These are phyloP conservation scores for Miniopterus natalensis DNA, from an alignment of 2,113 vertebrate genomes.

Conservation along the genomic window DNA sequence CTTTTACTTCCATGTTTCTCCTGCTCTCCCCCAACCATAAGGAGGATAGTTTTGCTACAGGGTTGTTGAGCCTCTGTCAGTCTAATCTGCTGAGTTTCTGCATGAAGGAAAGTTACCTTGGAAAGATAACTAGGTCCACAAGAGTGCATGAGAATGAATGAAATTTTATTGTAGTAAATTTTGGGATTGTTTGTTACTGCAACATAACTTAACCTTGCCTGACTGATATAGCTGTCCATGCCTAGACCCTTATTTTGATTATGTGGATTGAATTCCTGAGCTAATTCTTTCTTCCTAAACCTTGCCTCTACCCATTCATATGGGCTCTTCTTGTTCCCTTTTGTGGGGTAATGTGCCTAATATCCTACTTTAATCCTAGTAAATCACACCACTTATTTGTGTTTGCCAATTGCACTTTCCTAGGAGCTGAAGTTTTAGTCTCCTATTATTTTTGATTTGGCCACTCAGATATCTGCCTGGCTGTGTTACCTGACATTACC, in stretches of 20 bases:
- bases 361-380: background rate
- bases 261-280: background rate
- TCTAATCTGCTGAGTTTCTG: background rate
- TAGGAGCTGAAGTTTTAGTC: background rate
- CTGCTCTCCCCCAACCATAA: background rate
- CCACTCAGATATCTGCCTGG: background rate
- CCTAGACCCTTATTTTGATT: background rate
- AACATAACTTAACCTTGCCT: background rate
- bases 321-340: background rate
- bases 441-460: too few species aligned
- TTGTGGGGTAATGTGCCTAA: background rate
- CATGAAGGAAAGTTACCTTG: background rate
- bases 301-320: background rate
- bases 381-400: background rate
- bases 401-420: background rate
- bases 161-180: background rate
- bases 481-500: background rate
- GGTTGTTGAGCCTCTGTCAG: background rate
- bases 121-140: background rate
- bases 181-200: too few species aligned
- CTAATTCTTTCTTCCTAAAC: background rate
- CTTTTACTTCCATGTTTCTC: background rate
- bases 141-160: background rate
- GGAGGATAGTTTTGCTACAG: background rate
- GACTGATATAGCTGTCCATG: background rate